Percentiles rank a stretch among this genome's conserved stretches.
Conservation (phyloP, 2,888 invertebrate species). For the Endomychus coccineus region DNA sequence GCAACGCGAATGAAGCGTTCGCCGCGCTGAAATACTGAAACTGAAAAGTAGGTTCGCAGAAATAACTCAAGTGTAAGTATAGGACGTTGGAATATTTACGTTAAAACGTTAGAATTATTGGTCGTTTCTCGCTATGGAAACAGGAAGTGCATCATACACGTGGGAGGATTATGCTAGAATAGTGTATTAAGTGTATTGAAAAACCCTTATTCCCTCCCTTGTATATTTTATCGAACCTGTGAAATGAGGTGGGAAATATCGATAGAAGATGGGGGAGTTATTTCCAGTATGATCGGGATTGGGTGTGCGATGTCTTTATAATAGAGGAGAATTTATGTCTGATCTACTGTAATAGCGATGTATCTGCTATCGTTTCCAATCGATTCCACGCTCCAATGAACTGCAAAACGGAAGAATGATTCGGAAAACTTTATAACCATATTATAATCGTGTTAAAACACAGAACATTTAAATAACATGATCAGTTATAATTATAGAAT, state of each 20-base stretch:
- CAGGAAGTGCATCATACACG: slow-evolving; percentile 7
- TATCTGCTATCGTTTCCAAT: too few relatives aligned
- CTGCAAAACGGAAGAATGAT: too few relatives aligned
- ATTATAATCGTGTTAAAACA: too few relatives aligned
- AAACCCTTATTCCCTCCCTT: slow-evolving; percentile 3
- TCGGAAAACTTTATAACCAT: too few relatives aligned
- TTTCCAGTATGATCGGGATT: slow-evolving; percentile 27
- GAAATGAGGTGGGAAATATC: slow-evolving; percentile 25
- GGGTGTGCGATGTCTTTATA: too few relatives aligned
- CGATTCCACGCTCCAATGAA: too few relatives aligned
- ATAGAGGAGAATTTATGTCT: too few relatives aligned
- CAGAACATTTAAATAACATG: too few relatives aligned
- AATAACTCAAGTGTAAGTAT: slow-evolving; percentile 15
- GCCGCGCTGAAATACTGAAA: slow-evolving; percentile 9
- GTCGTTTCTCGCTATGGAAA: too few relatives aligned
- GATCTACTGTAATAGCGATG: too few relatives aligned
- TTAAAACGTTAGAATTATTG: too few relatives aligned
- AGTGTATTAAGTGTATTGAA: slow-evolving; percentile 1
- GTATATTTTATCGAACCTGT: slow-evolving; percentile 21
- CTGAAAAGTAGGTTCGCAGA: slow-evolving; percentile 12
- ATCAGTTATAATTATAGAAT: too few relatives aligned
- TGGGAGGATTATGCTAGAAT: neutral
- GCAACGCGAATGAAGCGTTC: slow-evolving; percentile 7
- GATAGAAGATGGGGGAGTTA: slow-evolving; percentile 26
- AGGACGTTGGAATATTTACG: slow-evolving; percentile 10